A percentile compares a stretch with the other conserved stretches of the same genome.
phyloP scores from a whole-genome alignment of 2,888 invertebrate genomes.

The Aphidoletes aphidimyza region DNA sequence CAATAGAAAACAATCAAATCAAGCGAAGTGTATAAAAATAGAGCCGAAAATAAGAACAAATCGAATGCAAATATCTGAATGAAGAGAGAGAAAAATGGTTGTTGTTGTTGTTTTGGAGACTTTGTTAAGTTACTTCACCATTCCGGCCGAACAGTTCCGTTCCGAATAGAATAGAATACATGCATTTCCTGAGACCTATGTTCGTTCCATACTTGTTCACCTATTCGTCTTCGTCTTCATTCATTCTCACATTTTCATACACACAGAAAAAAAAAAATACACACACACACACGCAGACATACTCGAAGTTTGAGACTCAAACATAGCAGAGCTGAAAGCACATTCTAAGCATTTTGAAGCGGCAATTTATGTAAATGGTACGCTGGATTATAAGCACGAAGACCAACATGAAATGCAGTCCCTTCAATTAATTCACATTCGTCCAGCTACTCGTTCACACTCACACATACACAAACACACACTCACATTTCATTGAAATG shows the following conservation, averaged over 20 bases:
- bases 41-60: background rate
- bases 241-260: too few relatives aligned
- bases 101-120: background rate
- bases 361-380: conserved; percentile 38
- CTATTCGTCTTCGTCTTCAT: background rate
- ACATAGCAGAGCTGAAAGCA: too few relatives aligned
- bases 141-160: conserved; percentile 35
- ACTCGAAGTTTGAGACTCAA: too few relatives aligned
- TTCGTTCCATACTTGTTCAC: conserved; percentile 16
- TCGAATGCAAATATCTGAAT: background rate
- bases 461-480: background rate
- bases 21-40: background rate
- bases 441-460: too few relatives aligned
- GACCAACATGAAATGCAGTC: background rate
- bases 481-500: background rate
- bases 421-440: conserved; percentile 36
- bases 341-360: conserved; percentile 3
- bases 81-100: background rate
- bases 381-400: conserved; percentile 3
- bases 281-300: conserved; percentile 6
- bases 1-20: background rate
- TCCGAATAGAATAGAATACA: background rate
- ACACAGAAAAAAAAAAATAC: background rate
- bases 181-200: background rate
- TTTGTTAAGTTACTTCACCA: background rate